A percentile compares a stretch with the other conserved stretches of the same genome.
These are phyloP conservation scores for Pluvialis apricaria DNA, from an alignment of 2,113 vertebrate species.

Conservation along the genomic window DNA sequence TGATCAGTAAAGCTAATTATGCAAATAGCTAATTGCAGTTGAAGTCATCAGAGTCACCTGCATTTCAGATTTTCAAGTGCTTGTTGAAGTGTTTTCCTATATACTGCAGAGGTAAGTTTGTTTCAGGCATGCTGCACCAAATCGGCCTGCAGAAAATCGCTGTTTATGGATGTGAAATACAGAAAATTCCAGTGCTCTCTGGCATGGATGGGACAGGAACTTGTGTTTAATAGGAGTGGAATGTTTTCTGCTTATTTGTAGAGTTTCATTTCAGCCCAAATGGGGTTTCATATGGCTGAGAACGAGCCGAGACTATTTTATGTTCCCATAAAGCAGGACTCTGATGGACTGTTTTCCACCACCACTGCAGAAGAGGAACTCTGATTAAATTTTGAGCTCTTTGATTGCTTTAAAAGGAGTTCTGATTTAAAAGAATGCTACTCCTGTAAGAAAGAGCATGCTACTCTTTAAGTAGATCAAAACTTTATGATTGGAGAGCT, in stretches of 20 bases:
- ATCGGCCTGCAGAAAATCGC: not conserved
- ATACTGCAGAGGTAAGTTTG: not conserved
- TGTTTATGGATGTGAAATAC: not conserved
- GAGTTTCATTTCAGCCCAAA: not conserved
- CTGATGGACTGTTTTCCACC: not conserved
- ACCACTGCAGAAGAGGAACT: not conserved
- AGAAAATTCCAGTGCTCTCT: not conserved
- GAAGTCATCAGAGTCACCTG: not conserved
- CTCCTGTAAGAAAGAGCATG: not conserved
- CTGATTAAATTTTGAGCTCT: not conserved
- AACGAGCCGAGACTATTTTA: not conserved
- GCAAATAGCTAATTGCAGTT: not conserved
- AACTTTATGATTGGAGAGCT: not conserved
- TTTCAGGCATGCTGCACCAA: not conserved
- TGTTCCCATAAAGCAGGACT: not conserved
- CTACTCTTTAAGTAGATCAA: not conserved
- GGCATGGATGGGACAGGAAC: not conserved
- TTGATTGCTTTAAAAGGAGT: not conserved
- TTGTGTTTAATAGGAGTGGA: not conserved
- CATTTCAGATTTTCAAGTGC: not conserved
- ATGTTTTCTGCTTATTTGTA: not conserved
- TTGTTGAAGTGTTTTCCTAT: not conserved
- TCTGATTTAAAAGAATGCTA: not conserved
- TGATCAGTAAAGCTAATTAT: not conserved
- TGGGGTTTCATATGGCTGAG: not conserved